Evolutionary conservation across 2,888 invertebrate species (phyloP).

Genomic region (Ecdyonurus torrentis): DNA sequence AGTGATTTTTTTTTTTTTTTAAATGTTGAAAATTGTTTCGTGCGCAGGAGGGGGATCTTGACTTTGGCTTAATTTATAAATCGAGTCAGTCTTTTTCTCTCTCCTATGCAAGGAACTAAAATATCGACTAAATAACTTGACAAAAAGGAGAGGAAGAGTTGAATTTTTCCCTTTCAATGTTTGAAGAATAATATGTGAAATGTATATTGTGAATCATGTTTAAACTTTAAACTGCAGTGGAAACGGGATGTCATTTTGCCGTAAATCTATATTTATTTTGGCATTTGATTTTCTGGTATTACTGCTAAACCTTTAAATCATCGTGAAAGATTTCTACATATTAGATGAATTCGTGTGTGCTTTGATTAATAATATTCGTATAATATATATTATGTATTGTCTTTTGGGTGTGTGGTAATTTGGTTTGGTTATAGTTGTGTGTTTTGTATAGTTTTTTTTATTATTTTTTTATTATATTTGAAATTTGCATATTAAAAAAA

Average conservation of each 20-base stretch:
- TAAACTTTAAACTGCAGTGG: neutral
- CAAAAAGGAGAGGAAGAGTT: neutral
- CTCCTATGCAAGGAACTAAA: constrained; percentile 17
- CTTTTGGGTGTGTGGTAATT: too few relatives aligned
- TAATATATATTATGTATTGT: too few relatives aligned
- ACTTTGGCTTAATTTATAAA: neutral
- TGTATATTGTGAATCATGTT: neutral
- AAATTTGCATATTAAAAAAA: too few relatives aligned
- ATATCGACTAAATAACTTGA: neutral
- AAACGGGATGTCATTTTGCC: neutral
- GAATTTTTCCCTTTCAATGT: neutral
- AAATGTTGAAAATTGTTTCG: neutral
- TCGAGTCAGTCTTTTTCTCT: constrained; percentile 23
- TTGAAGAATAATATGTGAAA: too few relatives aligned
- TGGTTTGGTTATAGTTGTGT: too few relatives aligned
- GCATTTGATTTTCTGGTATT: neutral
- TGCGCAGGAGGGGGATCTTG: neutral
- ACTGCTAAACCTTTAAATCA: neutral
- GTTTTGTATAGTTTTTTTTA: too few relatives aligned
- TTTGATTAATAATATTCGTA: too few relatives aligned
- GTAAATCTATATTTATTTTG: neutral
- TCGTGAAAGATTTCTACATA: too few relatives aligned
- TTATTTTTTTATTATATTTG: too few relatives aligned
- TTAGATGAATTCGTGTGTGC: too few relatives aligned
- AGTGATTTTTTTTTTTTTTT: too few relatives aligned